Conservation (phyloP, 2,888 invertebrate species). For the Athetis lepigone region DNA sequence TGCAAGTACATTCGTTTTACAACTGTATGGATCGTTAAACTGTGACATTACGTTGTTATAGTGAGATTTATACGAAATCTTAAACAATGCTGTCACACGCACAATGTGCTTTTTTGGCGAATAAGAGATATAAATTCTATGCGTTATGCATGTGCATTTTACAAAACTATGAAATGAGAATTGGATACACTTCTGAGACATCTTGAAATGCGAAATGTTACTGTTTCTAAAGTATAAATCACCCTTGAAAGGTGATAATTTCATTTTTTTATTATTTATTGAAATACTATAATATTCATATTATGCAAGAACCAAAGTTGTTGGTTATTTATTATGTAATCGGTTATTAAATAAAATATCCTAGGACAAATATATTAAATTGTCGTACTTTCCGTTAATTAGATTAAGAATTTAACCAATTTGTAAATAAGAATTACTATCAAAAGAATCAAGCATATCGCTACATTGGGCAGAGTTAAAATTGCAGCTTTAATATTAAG, state of each 20-base stretch:
- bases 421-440: conserved; percentile 31
- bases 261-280: neutral
- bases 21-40: too few species aligned
- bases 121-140: neutral
- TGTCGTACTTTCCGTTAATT: conserved; percentile 17
- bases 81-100: conserved; percentile 7
- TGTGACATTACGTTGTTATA: conserved; percentile 83
- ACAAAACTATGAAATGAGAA: conserved; percentile 12
- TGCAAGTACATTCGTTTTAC: too few species aligned
- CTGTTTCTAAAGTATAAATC: conserved; percentile 9
- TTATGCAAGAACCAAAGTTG: conserved; percentile 19
- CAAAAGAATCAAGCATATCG: conserved; percentile 40
- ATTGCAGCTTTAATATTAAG: conserved; percentile 52
- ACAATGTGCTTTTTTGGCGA: conserved; percentile 8
- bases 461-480: conserved; percentile 28
- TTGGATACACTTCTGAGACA: conserved; percentile 15
- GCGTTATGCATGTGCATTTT: conserved; percentile 40
- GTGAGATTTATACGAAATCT: conserved; percentile 34
- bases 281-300: neutral
- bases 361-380: neutral
- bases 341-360: conserved; percentile 6
- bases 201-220: conserved; percentile 9
- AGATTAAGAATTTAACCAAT: conserved; percentile 26
- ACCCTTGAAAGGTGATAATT: conserved; percentile 2
- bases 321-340: conserved; percentile 5